Evolutionary conservation across 2,113 vertebrate genomes (phyloP), one percentile per base, ranked within the genome.

Genomic region (Malurus alboscapulatus): DNA sequence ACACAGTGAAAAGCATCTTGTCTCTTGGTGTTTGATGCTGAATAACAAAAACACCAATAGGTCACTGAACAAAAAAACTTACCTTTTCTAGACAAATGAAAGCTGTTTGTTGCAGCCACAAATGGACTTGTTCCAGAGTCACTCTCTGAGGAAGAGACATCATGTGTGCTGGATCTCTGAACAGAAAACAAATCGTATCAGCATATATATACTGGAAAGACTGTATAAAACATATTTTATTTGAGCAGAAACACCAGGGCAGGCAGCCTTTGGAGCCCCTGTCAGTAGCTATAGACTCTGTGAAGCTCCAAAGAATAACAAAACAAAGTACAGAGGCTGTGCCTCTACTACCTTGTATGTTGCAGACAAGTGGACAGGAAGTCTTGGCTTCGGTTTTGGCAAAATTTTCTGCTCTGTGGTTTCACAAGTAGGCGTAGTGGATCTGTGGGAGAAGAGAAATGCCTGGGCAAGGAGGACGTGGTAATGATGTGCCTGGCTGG

Each of bases 91-190:
- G 80, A 42, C 36, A 79, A 53, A 82, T 76, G 63, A 48, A 76
- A 95, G 77, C 38, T 69, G 58, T 82, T 77, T 59, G 91, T 30
- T 55, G 62, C 36, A 89, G 45, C 29, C 59, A 44, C n/a, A 61
- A 87, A 75, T 2, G 68, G 76, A 87, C 86, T 92, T 51, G 85
- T 19, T 63, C 88, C 95, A 59, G 87, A 19, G 11, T 93, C 95
- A 51, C 93, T 95, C 81, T 97, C 95, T 57, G 87, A 95, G 67
- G 96, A 96, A 27, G 93, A 97, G 15, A 76, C 45, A 47, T 96
- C 93, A 17, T 38, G 73, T 76, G 78, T 81, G 47, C 86, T 95
- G 77, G 88, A 67, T 53, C 55, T 94, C 97, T 97, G 88, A 84
- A 94, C 2, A 53, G 50, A 88, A 96, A 65, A 89, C 38, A 93